A percentile compares a stretch with the other conserved stretches of the same genome.
These are phyloP conservation scores for Bombus waltoni DNA, from an alignment of 1,140 invertebrate genomes.

Conservation along the genomic window DNA sequence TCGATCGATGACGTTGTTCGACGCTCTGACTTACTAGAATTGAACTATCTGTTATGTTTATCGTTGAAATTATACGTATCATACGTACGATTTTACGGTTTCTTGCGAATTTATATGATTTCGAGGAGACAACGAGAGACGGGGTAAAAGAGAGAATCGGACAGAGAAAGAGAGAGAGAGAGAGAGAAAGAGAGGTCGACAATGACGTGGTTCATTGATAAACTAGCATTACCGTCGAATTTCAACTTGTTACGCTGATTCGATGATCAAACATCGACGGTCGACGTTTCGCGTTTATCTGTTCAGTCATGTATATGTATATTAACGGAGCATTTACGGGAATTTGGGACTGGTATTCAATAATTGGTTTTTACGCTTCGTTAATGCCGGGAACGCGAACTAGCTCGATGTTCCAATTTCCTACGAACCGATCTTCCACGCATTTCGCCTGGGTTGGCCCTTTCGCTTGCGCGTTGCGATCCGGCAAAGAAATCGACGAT, in stretches of 20 bases:
- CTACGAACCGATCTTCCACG: background rate
- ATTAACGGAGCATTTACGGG: conserved; percentile 60
- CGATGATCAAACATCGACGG: conserved; percentile 62
- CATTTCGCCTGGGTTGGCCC: background rate
- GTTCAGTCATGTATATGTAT: conserved; percentile 29
- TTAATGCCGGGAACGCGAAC: conserved; percentile 11
- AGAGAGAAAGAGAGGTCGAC: background rate
- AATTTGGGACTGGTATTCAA: conserved; percentile 41
- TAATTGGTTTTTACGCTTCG: conserved; percentile 65
- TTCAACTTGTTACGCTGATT: conserved; percentile 66
- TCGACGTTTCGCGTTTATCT: conserved; percentile 35
- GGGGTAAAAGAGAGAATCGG: too few species aligned
- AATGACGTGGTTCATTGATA: conserved; percentile 56
- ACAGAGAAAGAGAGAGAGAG: background rate
- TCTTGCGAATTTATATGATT: background rate
- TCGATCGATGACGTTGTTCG: background rate
- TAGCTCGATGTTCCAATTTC: background rate
- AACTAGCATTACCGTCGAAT: conserved; percentile 62
- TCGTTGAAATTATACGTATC: background rate
- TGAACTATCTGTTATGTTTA: too few species aligned
- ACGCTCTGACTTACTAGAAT: background rate
- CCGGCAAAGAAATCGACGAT: background rate
- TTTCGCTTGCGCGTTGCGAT: background rate
- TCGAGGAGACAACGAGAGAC: background rate
- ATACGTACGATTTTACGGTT: background rate